These are phyloP conservation scores for Drosophila fulvimacula DNA, from an alignment of 2,888 invertebrate species.

Conservation along the genomic window DNA sequence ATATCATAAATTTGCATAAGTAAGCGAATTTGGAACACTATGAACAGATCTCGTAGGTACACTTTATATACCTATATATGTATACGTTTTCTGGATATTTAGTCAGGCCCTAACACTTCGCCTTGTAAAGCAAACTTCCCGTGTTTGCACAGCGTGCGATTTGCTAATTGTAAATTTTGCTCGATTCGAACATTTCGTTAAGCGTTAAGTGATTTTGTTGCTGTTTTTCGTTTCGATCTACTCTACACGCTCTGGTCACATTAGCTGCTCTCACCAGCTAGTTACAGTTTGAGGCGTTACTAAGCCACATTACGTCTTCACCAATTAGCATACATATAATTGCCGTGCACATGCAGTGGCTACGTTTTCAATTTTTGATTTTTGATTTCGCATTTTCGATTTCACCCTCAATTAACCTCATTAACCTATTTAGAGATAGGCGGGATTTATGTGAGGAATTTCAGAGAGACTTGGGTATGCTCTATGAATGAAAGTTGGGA, in stretches of 20 bases:
- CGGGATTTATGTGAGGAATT: not conserved
- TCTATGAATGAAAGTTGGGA: not conserved
- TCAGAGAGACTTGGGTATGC: not conserved
- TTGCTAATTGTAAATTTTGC: slow-evolving; percentile 56
- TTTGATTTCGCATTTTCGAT: not conserved
- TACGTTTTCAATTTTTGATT: too few relatives aligned
- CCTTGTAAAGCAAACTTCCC: slow-evolving; percentile 57
- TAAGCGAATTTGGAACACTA: not conserved
- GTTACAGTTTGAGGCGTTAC: not conserved
- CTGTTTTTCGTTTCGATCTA: not conserved
- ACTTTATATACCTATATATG: too few relatives aligned
- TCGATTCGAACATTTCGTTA: slow-evolving; percentile 18
- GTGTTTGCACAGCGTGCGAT: slow-evolving; percentile 54
- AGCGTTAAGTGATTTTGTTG: slow-evolving; percentile 12
- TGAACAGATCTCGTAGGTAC: not conserved
- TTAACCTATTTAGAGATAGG: not conserved
- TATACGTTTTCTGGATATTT: not conserved
- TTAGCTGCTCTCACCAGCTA: not conserved
- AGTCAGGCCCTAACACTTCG: not conserved
- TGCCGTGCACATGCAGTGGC: not conserved
- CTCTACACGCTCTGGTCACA: not conserved
- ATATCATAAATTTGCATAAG: too few relatives aligned
- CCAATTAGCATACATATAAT: slow-evolving; percentile 6
- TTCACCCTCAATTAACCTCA: not conserved
- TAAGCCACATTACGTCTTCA: not conserved